Evolutionary conservation across 2,113 vertebrate genomes (phyloP).

Genomic region (Pluvialis apricaria): DNA sequence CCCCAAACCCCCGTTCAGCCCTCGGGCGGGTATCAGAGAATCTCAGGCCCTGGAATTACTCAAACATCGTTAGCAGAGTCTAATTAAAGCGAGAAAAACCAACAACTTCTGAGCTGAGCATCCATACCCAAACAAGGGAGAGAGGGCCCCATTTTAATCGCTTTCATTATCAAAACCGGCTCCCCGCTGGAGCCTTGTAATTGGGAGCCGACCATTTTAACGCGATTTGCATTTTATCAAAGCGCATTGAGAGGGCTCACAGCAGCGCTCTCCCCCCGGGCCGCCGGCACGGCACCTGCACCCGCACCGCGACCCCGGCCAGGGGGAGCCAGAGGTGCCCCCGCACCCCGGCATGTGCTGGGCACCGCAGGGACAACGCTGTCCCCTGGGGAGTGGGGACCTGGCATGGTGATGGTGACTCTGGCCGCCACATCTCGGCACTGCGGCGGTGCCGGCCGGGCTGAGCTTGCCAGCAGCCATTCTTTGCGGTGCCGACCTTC

Average conservation of each 20-base stretch:
- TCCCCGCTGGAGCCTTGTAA: slow-evolving; percentile 59
- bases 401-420: accelerated
- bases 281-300: neutral
- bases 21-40: neutral
- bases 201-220: slow-evolving; percentile 60
- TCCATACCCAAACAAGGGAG: slow-evolving; percentile 30
- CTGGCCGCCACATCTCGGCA: neutral
- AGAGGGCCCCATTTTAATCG: slow-evolving; percentile 53
- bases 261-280: neutral
- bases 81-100: slow-evolving; percentile 64
- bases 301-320: neutral
- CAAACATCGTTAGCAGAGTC: slow-evolving; percentile 51
- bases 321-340: neutral
- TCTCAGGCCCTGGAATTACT: slow-evolving; percentile 22
- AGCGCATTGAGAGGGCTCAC: neutral
- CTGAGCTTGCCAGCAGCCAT: neutral
- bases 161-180: slow-evolving; percentile 68
- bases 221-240: slow-evolving; percentile 53
- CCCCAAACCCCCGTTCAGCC: neutral
- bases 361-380: accelerated
- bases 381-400: neutral
- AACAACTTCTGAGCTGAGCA: slow-evolving; percentile 49
- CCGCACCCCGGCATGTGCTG: neutral
- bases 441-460: neutral
- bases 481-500: neutral